Percentiles rank a stretch among this genome's conserved stretches.
These are phyloP conservation scores for Dendrolimus pini DNA, from an alignment of 2,888 invertebrate genomes.

Conservation along the genomic window DNA sequence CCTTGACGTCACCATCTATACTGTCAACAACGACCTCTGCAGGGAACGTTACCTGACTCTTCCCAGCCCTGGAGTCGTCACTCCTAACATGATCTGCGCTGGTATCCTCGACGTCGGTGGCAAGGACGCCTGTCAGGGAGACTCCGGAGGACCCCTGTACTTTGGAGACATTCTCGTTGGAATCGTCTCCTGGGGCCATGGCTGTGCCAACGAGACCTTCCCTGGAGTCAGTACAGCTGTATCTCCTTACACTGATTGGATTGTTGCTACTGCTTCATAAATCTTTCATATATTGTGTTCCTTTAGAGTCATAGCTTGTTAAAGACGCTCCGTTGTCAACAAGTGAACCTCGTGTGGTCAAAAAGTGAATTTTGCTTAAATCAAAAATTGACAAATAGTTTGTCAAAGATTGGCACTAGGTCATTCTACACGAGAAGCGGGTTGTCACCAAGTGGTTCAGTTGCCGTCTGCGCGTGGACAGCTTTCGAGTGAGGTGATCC, in stretches of 20 bases:
- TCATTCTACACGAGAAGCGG: too few relatives aligned
- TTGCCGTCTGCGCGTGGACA: too few relatives aligned
- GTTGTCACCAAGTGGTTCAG: too few relatives aligned
- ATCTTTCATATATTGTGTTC: too few relatives aligned
- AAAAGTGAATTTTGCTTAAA: too few relatives aligned
- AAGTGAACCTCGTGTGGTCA: too few relatives aligned
- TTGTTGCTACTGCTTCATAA: constrained; percentile 15
- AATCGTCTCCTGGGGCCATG: constrained; percentile 64
- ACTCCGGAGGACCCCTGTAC: constrained; percentile 68
- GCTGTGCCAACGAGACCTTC: constrained; percentile 55
- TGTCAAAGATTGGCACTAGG: too few relatives aligned
- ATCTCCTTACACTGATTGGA: constrained; percentile 39
- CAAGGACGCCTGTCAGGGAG: constrained; percentile 52
- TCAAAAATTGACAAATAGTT: too few relatives aligned
- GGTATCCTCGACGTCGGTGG: constrained; percentile 38
- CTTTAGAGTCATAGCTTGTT: too few relatives aligned
- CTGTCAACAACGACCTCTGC: constrained; percentile 39
- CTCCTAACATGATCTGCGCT: constrained; percentile 52
- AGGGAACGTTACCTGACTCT: constrained; percentile 26
- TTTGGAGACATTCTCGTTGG: constrained; percentile 46
- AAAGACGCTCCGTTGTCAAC: too few relatives aligned
- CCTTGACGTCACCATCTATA: constrained; percentile 33
- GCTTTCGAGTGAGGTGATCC: too few relatives aligned
- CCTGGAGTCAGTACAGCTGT: constrained; percentile 67
- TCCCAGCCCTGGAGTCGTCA: constrained; percentile 19